Percentiles rank a stretch among this genome's conserved stretches.
phyloP scores from a whole-genome alignment of 2,797 vertebrate genomes.

The Gambelia wislizenii region DNA sequence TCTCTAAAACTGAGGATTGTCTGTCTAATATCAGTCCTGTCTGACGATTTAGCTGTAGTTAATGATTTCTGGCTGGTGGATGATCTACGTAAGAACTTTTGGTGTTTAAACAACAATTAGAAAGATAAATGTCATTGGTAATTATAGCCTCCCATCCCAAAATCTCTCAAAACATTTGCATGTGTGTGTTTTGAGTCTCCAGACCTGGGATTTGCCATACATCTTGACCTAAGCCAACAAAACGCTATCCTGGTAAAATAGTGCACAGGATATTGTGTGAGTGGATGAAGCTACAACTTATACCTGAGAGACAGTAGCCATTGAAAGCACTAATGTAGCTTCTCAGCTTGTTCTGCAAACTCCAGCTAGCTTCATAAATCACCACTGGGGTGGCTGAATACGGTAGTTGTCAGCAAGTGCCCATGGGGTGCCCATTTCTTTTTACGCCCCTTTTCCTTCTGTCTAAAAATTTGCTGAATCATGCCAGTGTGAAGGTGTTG shows the following conservation, averaged over 20 bases:
- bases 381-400: neutral
- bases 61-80: constrained; percentile 30
- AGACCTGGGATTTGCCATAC: neutral
- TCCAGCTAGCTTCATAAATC: neutral
- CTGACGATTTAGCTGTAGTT: constrained; percentile 33
- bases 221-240: neutral
- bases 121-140: constrained; percentile 13
- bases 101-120: constrained; percentile 20
- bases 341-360: neutral
- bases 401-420: neutral
- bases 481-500: neutral
- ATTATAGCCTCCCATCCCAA: constrained; percentile 18
- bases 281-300: neutral
- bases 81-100: constrained; percentile 27
- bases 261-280: neutral
- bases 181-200: neutral
- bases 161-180: neutral
- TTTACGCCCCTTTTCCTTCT: neutral
- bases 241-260: neutral
- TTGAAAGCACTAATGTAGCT: neutral
- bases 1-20: constrained; percentile 41
- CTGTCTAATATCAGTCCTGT: neutral
- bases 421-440: neutral
- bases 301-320: neutral
- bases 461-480: neutral